Base-by-base conservation (phyloP, 2,888 invertebrate species). In the Craniophora ligustri region DNA sequence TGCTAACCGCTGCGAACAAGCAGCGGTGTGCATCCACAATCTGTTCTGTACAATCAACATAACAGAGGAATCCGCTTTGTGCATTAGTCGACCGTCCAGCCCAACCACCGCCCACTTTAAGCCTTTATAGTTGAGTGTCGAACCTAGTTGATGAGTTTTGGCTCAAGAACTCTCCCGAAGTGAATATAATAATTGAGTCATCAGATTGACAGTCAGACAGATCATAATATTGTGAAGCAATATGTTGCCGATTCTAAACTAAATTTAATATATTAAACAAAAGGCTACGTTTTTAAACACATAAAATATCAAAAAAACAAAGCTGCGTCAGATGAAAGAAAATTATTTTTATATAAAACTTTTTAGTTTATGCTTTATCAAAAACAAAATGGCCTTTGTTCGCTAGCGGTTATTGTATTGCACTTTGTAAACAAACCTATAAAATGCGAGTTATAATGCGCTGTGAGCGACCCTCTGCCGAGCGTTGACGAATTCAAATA, bases 31-130 rank as follows among this genome's bases (percentile, higher is more conserved):
- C 79, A 73, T 69, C 72, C 68, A 75, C 81, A 83, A 84, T 83
- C 82, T 78, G 80, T 82, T 79, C 79, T 76, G 79, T 72, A 76
- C 84, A 86, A 85, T 86, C 84, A 84, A 79, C 81, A 78, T 79
- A 75, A 73, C 73, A 72, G 76, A 76, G 64, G 61, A 69, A 72
- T 73, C 67, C 76, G 81, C 85, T 86, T 85, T 86, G 85, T 82
- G 82, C 81, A 86, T 86, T 85, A 85, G 73, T 66, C 72, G 58
- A 40, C 64, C 58, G 59, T 57, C 61, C 64, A 50, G 56, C 48
- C 63, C 53, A 44, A 18, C 28, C 63, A 65, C 60, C 51, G 16
- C 47, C 72, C 67, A 68, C 69, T 75, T 67, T 67, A 66, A 59
- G 58, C 62, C 58, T 72, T 73, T 69, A 62, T 59, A 63, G 61